Evolutionary conservation across 1,140 invertebrate genomes (phyloP).

Genomic region (Dinoponera quadriceps): DNA sequence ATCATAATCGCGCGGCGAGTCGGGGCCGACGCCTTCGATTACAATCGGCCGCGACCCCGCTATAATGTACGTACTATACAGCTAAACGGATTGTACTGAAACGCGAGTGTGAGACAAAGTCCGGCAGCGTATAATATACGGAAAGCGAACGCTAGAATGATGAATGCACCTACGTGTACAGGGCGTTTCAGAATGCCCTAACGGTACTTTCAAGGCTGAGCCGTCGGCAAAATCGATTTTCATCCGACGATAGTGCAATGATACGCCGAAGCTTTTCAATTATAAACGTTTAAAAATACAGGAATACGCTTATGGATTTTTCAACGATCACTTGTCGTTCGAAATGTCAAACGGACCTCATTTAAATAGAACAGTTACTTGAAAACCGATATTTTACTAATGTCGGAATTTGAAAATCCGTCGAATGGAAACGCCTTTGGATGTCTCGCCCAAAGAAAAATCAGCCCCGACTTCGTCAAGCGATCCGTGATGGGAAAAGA

Average conservation of each 20-base stretch:
- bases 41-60: background rate
- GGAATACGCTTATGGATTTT: background rate
- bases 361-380: background rate
- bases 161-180: background rate
- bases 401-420: background rate
- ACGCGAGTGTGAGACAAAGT: conserved; percentile 6
- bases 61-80: background rate
- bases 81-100: conserved; percentile 1
- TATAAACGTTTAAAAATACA: background rate
- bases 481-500: background rate
- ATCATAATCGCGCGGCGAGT: conserved; percentile 14
- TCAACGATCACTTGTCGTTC: background rate
- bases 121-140: background rate
- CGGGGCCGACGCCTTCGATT: conserved; percentile 10
- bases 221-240: background rate
- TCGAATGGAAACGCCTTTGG: too few relatives aligned
- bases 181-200: background rate
- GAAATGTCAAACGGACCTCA: background rate
- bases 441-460: background rate
- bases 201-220: background rate
- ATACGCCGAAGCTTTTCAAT: conserved; percentile 12
- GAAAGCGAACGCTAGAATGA: background rate
- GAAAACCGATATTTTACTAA: background rate
- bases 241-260: background rate
- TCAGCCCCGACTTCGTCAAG: background rate